A percentile compares a stretch with the other conserved stretches of the same genome.
Conservation (phyloP, 1,140 invertebrate genomes). For the Mactra quadrangularis region DNA sequence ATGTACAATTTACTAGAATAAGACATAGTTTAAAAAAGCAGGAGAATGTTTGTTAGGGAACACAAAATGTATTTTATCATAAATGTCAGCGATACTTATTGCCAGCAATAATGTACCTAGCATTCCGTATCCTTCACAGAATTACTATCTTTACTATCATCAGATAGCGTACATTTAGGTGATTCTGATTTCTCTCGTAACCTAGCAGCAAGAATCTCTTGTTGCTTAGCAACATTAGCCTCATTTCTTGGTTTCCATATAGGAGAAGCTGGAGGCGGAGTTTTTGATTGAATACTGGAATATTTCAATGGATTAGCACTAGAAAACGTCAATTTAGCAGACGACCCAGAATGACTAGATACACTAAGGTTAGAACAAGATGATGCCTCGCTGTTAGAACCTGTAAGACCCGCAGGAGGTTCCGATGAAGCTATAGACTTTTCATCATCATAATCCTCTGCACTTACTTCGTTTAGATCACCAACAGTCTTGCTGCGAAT, state of each 20-base stretch:
- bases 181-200: conserved; percentile 33
- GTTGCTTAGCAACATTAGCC: conserved; percentile 79
- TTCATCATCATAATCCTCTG: conserved; percentile 94
- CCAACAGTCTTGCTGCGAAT: conserved; percentile 95
- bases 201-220: conserved; percentile 62
- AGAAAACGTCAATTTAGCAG: conserved; percentile 96
- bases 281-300: conserved; percentile 86
- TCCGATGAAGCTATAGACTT: conserved; percentile 86
- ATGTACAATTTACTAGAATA: not conserved
- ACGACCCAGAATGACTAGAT: conserved; percentile 90
- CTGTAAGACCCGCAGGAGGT: conserved; percentile 81
- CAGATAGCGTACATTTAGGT: conserved; percentile 44
- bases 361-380: conserved; percentile 94
- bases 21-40: not conserved
- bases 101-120: conserved; percentile 82
- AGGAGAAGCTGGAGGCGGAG: conserved; percentile 88
- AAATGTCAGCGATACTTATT: conserved; percentile 22
- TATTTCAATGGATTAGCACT: conserved; percentile 95
- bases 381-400: conserved; percentile 85
- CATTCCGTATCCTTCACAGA: conserved; percentile 57
- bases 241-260: conserved; percentile 92
- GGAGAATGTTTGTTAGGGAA: no score
- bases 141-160: conserved; percentile 52
- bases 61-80: not conserved
- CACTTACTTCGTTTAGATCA: conserved; percentile 88